Percentiles rank a stretch among this genome's conserved stretches.
Evolutionary conservation across 2,888 invertebrate genomes (phyloP).

Genomic region (Drosophila parthenogenetica): DNA sequence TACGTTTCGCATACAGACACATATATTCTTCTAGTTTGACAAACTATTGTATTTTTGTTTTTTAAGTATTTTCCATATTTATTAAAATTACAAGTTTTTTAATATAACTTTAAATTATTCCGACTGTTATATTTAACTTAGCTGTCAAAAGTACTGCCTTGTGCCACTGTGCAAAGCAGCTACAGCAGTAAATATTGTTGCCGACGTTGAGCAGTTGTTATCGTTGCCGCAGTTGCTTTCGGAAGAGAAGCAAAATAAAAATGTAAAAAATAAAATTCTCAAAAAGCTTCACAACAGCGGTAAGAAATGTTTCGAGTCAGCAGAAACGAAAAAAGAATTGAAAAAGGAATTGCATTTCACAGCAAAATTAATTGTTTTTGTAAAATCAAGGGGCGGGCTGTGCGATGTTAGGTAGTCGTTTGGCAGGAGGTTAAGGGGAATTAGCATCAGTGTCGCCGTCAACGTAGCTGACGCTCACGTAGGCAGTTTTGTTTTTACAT

Average conservation of each 20-base stretch:
- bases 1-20: conserved; percentile 1
- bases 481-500: conserved; percentile 75
- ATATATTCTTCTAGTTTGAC: conserved; percentile 1
- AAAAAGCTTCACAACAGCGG: conserved; percentile 59
- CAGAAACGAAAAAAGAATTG: conserved; percentile 61
- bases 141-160: no score
- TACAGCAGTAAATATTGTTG: conserved; percentile 80
- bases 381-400: conserved; percentile 49
- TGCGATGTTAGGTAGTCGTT: conserved; percentile 44
- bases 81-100: no score
- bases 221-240: conserved; percentile 67
- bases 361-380: conserved; percentile 68
- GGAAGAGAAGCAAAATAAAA: conserved; percentile 56
- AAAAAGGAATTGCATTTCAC: conserved; percentile 80
- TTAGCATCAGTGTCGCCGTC: conserved; percentile 3
- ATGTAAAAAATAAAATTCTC: conserved; percentile 36
- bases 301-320: conserved; percentile 76
- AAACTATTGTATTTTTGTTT: background rate
- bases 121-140: no score
- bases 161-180: conserved; percentile 71
- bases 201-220: conserved; percentile 77
- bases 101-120: no score
- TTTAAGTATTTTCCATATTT: no score
- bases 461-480: conserved; percentile 63
- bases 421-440: conserved; percentile 17